Conservation (phyloP, 2,797 vertebrate genomes). For the Protonibea diacanthus region DNA sequence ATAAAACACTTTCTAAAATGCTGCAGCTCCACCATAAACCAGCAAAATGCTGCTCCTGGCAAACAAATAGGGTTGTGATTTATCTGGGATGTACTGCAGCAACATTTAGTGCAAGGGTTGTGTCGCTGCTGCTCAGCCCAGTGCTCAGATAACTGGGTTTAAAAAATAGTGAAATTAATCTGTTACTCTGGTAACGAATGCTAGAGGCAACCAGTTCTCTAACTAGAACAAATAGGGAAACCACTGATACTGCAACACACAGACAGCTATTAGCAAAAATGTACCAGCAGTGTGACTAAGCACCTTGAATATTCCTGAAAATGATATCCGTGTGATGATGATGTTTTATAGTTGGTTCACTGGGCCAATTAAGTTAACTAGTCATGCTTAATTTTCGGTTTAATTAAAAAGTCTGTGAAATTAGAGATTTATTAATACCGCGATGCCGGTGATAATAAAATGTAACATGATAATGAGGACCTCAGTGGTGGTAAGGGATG, state of each 20-base stretch:
- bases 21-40: constrained; percentile 16
- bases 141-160: not conserved
- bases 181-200: constrained; percentile 4
- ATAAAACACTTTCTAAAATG: constrained; percentile 24
- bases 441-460: constrained; percentile 4
- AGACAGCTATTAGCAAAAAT: not conserved
- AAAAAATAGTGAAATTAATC: not conserved
- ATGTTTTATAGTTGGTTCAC: not conserved
- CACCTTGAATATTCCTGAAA: constrained; percentile 13
- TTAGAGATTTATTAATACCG: constrained; percentile 7
- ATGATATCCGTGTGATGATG: not conserved
- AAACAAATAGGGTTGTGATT: constrained; percentile 39
- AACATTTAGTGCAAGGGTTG: constrained; percentile 19
- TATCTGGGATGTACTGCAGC: constrained; percentile 11
- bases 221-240: constrained; percentile 13
- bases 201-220: not conserved
- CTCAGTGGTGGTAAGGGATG: constrained; percentile 3
- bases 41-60: constrained; percentile 28
- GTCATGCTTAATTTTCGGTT: constrained; percentile 1
- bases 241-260: not conserved
- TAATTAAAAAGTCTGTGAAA: constrained; percentile 16
- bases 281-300: not conserved
- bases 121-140: not conserved
- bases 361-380: constrained; percentile 6
- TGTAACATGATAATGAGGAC: constrained; percentile 2